Base-by-base conservation (phyloP, 2,113 vertebrate species). In the Melanerpes aurifrons region DNA sequence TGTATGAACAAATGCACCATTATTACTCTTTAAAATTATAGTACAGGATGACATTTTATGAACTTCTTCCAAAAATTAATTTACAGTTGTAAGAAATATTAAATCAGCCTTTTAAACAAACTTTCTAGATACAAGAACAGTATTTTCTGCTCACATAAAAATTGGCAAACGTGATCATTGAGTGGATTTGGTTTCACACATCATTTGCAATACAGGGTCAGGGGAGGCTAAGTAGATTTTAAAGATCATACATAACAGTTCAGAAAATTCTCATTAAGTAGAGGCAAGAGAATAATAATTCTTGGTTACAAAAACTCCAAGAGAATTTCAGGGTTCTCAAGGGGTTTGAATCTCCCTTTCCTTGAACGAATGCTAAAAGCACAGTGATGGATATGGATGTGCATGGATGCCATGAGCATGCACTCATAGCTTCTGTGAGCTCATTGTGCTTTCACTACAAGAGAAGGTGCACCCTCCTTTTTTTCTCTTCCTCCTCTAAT, bases 401-500 rank as follows among this genome's bases (percentile, higher is more conserved):
- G 28, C 25, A 37, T 0, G 2, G 24, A 45, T n/a, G n/a, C 24
- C 43, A 24, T 4, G 12, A 77, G 47, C 6, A 5, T 3, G 4
- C 15, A 31, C 10, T 19, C 6, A 21, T 17, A 43, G 17, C 13
- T 66, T 11, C 1, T 59, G 11, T 2, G 40, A 11, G 10, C 18
- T 71, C 47, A 9, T 5, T 25, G n/a, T 15, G 12, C 12, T 76
- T 70, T 26, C 26, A 31, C 7, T 13, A 61, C 19, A 37, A 37
- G 5, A 13, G 15, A 57, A n/a, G 19, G 29, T 12, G 7, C 32
- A 53, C 14, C 12, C 21, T 50, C 13, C 13, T 53, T 8, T 24
- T 47, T 40, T 70, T 13, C 58, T 57, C 15, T 57, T 70, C 43
- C 35, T 67, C 8, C 32, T 61, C 29, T 26, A 32, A 32, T 6